A percentile compares a stretch with the other conserved stretches of the same genome.
Conservation (phyloP, 2,113 vertebrate species). For the Lophius piscatorius region DNA sequence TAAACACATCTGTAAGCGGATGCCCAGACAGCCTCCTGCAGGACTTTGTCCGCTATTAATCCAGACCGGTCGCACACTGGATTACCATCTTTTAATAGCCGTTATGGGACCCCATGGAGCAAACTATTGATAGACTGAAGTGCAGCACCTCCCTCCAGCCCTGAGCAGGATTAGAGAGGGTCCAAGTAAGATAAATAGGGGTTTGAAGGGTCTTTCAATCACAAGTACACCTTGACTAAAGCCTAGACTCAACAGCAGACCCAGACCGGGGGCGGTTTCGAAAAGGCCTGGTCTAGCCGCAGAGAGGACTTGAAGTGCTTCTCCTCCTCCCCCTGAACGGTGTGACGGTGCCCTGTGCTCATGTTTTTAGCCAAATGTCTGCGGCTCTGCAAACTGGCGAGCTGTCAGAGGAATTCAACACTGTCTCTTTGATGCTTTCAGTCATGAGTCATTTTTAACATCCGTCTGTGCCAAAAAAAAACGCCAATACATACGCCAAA, state of each 20-base stretch:
- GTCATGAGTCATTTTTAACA: too few species aligned
- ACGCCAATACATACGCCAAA: too few species aligned
- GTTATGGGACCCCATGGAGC: conserved; percentile 34
- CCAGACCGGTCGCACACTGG: conserved; percentile 21
- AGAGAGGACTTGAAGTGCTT: conserved; percentile 51
- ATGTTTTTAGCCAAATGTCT: too few species aligned
- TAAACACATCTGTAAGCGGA: conserved; percentile 6
- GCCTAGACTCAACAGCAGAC: conserved; percentile 46
- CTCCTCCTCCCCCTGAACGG: too few species aligned
- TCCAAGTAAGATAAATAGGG: conserved; percentile 19
- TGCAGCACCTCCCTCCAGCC: conserved; percentile 36
- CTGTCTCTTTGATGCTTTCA: too few species aligned
- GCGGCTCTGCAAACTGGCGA: too few species aligned
- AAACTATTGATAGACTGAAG: conserved; percentile 29
- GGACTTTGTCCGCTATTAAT: conserved; percentile 48
- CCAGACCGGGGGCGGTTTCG: too few species aligned
- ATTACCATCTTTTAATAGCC: conserved; percentile 49
- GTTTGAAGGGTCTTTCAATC: not conserved
- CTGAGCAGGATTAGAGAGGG: conserved; percentile 52
- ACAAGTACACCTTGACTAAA: conserved; percentile 27
- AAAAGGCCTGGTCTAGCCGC: too few species aligned
- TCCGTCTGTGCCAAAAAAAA: too few species aligned
- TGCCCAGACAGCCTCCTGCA: conserved; percentile 49
- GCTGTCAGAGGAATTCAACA: too few species aligned
- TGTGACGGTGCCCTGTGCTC: too few species aligned